Percentiles rank a stretch among this genome's conserved stretches.
These are phyloP conservation scores for Notarius lentiginosus DNA, from an alignment of 2,113 vertebrate species.

Conservation along the genomic window DNA sequence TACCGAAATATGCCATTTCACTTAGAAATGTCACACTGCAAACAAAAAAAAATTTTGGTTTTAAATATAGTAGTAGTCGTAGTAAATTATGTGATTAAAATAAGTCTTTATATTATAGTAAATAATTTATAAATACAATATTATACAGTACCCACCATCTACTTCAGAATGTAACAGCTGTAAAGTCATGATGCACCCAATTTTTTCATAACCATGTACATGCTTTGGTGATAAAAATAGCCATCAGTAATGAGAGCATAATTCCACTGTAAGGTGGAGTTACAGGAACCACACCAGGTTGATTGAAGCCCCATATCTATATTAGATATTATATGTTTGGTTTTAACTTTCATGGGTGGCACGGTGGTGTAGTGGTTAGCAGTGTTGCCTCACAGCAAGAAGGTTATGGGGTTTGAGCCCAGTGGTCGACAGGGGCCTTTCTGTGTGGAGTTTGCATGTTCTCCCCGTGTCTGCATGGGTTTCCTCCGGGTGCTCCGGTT, in stretches of 20 bases:
- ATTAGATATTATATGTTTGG: not conserved
- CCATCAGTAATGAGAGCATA: not conserved
- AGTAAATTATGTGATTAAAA: not conserved
- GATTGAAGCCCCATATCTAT: not conserved
- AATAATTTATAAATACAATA: not conserved
- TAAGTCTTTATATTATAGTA: not conserved
- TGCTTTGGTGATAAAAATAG: not conserved
- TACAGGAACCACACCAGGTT: not conserved
- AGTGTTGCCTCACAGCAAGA: no score
- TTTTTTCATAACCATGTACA: not conserved
- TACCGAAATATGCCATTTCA: not conserved
- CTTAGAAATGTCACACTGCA: not conserved
- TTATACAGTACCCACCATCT: not conserved
- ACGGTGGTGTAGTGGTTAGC: no score
- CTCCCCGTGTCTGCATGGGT: no score
- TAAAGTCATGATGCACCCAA: not conserved
- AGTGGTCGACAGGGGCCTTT: no score
- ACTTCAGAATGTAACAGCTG: not conserved
- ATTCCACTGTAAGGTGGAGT: not conserved
- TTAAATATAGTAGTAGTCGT: not conserved
- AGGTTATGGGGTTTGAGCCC: no score
- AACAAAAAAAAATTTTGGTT: not conserved
- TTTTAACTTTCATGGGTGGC: not conserved
- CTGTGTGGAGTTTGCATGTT: no score
- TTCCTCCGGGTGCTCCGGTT: no score